These are phyloP conservation scores for Plectrocnemia conspersa DNA, from an alignment of 1,140 invertebrate genomes.

Conservation along the genomic window DNA sequence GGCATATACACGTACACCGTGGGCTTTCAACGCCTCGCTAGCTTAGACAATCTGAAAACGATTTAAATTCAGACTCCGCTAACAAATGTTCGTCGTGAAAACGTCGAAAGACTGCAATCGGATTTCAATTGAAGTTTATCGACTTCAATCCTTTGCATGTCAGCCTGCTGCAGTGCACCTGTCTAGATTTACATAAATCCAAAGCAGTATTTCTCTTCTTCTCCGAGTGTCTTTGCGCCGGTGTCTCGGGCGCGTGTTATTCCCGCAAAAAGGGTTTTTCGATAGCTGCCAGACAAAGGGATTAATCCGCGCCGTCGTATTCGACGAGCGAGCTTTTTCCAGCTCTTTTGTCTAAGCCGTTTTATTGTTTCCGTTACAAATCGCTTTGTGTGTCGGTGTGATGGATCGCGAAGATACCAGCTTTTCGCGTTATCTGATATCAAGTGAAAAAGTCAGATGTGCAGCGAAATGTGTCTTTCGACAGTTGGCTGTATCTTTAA, in stretches of 20 bases:
- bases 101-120: constrained; percentile 11
- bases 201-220: not conserved
- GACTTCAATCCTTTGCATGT: constrained; percentile 1
- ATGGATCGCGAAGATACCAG: too few species aligned
- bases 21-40: too few species aligned
- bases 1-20: too few species aligned
- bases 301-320: constrained; percentile 15
- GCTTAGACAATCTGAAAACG: not conserved
- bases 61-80: not conserved
- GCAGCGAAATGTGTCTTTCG: too few species aligned
- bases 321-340: not conserved
- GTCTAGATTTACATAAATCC: constrained; percentile 25
- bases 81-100: constrained; percentile 7
- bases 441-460: too few species aligned
- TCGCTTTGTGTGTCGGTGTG: too few species aligned
- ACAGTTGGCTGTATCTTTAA: too few species aligned
- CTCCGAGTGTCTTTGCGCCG: not conserved
- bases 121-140: constrained; percentile 18
- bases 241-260: constrained; percentile 2
- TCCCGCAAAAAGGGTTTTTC: constrained; percentile 6
- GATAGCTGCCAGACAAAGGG: constrained; percentile 11
- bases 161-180: constrained; percentile 18
- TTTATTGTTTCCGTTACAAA: constrained; percentile 5
- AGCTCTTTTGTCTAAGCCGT: not conserved
- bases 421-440: too few species aligned